Base-by-base conservation (phyloP, 2,888 invertebrate species). In the Tetanocera ferruginea region DNA sequence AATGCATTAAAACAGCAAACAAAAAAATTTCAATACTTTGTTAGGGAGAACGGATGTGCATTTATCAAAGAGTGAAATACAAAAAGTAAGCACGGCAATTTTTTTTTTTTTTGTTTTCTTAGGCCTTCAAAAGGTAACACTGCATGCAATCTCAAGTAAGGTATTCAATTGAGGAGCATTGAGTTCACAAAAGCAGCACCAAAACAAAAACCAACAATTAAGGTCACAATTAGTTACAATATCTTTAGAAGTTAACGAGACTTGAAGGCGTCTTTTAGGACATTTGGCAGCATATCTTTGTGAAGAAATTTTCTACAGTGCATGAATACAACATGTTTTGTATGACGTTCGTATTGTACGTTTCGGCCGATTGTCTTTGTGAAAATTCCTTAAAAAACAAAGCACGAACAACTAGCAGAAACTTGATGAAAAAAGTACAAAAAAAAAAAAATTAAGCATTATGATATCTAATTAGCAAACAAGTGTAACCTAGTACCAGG, bases 401-500 rank as follows among this genome's bases (percentile, higher is more conserved):
- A 23, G 25, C 62, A 17, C 28, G 31, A 76, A 77, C 73, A 70
- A 73, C 75, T 77, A 49, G 31, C 67, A 49, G 49, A 57, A 55
- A 80, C 76, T 79, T 77, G 80, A 76, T 79, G 79, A 52, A 8
- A 70, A 52, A 70, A 70, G 14, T 31, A 28, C n/a, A 3, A 43
- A 69, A 23, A 62, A 62, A 11, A 69, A n/a, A 34, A 87, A 89
- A 88, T 88, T 89, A 88, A 87, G 84, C 86, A 83, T 82, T 84
- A 83, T 85, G 86, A 87, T 87, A 88, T 87, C 89, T 88, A 89
- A 89, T 89, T 89, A 89, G 88, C 82, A 83, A 83, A 84, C 83
- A 83, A 85, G 87, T 87, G 86, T 87, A 87, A 88, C 86, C 87
- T 86, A 85, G 89, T 88, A 86, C 89, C 88, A 88, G 89, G 88